Evolutionary conservation across 2,888 invertebrate genomes (phyloP).

Genomic region (Dasysyrphus tricinctus): DNA sequence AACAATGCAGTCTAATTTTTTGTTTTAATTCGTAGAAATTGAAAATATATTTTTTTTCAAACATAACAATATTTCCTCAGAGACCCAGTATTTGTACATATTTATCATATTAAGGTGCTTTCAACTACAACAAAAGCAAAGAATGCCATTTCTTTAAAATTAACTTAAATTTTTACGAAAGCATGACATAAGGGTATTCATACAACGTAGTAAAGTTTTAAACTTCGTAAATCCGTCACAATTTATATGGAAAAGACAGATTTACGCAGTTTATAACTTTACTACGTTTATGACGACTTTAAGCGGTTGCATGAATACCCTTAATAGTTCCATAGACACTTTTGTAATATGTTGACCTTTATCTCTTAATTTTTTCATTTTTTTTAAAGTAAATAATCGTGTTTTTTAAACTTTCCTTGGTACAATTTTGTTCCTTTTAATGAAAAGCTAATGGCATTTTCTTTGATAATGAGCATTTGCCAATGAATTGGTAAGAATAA

Average conservation of each 20-base stretch:
- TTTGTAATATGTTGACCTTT: background rate
- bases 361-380: background rate
- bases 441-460: background rate
- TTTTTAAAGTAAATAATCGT: too few relatives aligned
- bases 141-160: background rate
- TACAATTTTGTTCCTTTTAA: background rate
- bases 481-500: background rate
- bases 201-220: too few relatives aligned
- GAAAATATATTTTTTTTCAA: background rate
- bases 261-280: too few relatives aligned
- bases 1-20: constrained; percentile 55
- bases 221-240: too few relatives aligned
- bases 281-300: too few relatives aligned
- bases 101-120: constrained; percentile 3
- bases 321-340: background rate
- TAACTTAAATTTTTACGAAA: background rate
- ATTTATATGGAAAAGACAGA: too few relatives aligned
- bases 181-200: too few relatives aligned
- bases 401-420: background rate
- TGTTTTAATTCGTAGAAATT: background rate
- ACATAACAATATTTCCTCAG: constrained; percentile 15
- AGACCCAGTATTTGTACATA: constrained; percentile 51
- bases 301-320: too few relatives aligned
- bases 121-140: constrained; percentile 2
- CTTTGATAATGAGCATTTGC: background rate